A percentile compares a stretch with the other conserved stretches of the same genome.
Evolutionary conservation across 2,797 vertebrate species (phyloP).

Genomic region (Crax fasciolata): DNA sequence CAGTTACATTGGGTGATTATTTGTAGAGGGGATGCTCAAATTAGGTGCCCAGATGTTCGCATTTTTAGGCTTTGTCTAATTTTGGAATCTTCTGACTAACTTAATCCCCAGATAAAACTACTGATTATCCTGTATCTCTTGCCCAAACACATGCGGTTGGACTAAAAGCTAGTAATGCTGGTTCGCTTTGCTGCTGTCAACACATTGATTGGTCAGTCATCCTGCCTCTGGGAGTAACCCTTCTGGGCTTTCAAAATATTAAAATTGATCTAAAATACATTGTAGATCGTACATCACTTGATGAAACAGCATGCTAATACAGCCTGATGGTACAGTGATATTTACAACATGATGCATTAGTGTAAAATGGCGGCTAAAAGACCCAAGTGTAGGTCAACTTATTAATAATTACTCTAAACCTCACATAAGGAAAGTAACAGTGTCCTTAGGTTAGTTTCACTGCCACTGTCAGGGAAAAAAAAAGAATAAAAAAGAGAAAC

Average conservation of each 20-base stretch:
- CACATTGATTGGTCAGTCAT: conserved; percentile 36
- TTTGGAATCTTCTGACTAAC: conserved; percentile 24
- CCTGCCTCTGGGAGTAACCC: conserved; percentile 14
- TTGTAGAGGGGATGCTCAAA: conserved; percentile 2
- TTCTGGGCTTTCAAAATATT: conserved; percentile 50
- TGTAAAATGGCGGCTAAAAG: background rate
- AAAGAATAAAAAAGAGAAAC: background rate
- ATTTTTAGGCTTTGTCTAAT: conserved; percentile 25
- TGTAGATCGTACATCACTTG: conserved; percentile 3
- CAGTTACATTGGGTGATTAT: background rate
- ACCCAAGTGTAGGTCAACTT: background rate
- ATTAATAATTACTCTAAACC: background rate
- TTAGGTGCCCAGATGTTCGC: conserved; percentile 8
- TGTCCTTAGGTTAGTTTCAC: background rate
- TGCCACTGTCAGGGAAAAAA: background rate
- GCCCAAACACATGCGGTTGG: background rate
- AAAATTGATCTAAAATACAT: conserved; percentile 54
- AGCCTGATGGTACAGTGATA: background rate
- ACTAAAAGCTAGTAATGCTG: conserved; percentile 29
- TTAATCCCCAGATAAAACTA: conserved; percentile 31
- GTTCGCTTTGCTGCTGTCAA: conserved; percentile 30
- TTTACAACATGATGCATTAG: background rate
- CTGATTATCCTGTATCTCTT: conserved; percentile 7
- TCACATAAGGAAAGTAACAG: background rate
- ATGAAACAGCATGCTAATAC: background rate